phyloP scores from a whole-genome alignment of 2,797 vertebrate genomes.

The Anguilla obscura region DNA sequence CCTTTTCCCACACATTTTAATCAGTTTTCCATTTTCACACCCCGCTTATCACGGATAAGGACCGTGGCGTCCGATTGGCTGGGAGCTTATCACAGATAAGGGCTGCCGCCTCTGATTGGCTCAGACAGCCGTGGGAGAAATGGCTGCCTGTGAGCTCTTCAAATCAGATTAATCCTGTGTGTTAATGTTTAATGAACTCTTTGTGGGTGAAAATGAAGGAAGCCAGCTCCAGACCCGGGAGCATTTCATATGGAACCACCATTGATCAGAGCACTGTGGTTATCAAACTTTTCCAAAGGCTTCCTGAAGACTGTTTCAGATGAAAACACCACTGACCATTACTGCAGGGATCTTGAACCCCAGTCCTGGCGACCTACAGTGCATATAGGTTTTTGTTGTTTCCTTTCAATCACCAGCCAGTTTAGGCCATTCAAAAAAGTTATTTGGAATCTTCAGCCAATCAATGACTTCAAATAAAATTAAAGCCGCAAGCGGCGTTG shows the following conservation, averaged over 20 bases:
- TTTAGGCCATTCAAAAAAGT: too few relatives aligned
- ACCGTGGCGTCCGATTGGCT: background rate
- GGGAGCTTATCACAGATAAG: background rate
- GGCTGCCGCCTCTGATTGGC: background rate
- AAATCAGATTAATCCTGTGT: conserved; percentile 9
- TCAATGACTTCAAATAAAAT: too few relatives aligned
- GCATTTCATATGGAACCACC: background rate
- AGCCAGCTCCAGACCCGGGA: background rate
- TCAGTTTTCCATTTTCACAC: conserved; percentile 1
- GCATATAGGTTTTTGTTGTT: too few relatives aligned
- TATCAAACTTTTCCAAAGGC: background rate
- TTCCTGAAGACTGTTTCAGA: background rate
- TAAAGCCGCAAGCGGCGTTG: too few relatives aligned
- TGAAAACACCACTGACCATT: background rate
- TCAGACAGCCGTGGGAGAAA: background rate
- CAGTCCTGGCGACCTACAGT: too few relatives aligned
- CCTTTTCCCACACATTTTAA: conserved; percentile 21
- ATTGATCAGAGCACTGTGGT: background rate
- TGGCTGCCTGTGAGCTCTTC: background rate
- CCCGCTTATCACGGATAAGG: conserved; percentile 6
- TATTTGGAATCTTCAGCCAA: too few relatives aligned
- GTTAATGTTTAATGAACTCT: conserved; percentile 12
- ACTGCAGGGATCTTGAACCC: background rate
- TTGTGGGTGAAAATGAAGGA: background rate
- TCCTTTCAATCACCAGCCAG: too few relatives aligned